These are phyloP conservation scores for Andrena haemorrhoa DNA, from an alignment of 2,888 invertebrate species.

Conservation along the genomic window DNA sequence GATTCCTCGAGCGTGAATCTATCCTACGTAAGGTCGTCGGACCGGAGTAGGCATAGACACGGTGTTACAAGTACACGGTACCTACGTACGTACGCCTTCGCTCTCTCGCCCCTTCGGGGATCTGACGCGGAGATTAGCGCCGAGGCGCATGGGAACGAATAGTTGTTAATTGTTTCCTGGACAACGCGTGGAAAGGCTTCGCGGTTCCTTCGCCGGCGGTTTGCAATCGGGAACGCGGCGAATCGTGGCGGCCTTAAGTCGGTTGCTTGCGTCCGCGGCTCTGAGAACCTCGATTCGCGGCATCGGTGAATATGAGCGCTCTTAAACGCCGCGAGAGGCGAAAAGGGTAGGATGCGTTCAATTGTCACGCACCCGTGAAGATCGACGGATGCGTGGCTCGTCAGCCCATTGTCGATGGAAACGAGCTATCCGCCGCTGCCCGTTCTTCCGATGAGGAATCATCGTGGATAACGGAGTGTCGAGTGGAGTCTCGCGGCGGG, in stretches of 20 bases:
- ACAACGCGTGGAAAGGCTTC: slow-evolving; percentile 28
- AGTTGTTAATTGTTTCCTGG: slow-evolving; percentile 59
- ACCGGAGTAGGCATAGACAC: not conserved
- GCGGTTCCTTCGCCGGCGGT: slow-evolving; percentile 16
- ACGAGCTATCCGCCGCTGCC: not conserved
- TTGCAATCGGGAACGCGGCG: slow-evolving; percentile 32
- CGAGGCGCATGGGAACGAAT: slow-evolving; percentile 51
- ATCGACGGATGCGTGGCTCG: not conserved
- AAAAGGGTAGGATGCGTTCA: not conserved
- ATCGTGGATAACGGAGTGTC: not conserved
- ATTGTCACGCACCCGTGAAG: not conserved
- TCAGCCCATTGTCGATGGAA: not conserved
- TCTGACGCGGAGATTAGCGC: slow-evolving; percentile 40
- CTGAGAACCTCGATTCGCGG: slow-evolving; percentile 1
- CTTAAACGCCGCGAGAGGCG: not conserved
- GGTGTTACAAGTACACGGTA: too few relatives aligned
- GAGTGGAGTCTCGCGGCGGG: not conserved
- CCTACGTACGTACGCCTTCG: not conserved
- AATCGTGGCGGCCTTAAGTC: slow-evolving; percentile 10
- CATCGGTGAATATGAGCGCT: not conserved
- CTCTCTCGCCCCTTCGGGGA: slow-evolving; percentile 39
- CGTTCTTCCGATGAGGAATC: slow-evolving; percentile 7
- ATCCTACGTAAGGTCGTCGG: slow-evolving; percentile 5
- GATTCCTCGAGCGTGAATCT: slow-evolving; percentile 42
- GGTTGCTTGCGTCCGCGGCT: slow-evolving; percentile 12